Base-by-base conservation (phyloP, 2,797 vertebrate species). In the Alosa sapidissima region DNA sequence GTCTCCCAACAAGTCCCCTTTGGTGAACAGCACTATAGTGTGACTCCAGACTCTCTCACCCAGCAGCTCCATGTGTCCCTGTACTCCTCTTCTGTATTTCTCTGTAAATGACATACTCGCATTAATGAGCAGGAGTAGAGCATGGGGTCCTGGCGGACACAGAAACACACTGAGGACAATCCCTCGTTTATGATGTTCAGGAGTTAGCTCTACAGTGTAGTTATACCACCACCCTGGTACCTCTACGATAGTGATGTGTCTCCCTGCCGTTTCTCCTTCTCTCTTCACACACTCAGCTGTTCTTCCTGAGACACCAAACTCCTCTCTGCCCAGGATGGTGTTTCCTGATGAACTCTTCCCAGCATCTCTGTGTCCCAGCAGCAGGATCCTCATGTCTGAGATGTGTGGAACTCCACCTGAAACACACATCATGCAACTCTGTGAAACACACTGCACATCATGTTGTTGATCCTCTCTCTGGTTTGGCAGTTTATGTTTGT, bases 271-370 rank as follows among this genome's bases (percentile, higher is more conserved):
- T 41, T 41, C 41, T 41, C 41, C 41, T 41, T 41, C 41, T 41
- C 41, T 41, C 41, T 41, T 41, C 41, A 41, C 60, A 65, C 60
- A 28, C 7, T 9, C 60, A 65, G 60, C n/a, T 24, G 60, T 33
- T 65, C 8, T 28, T 5, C 24, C 60, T 24, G 8, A 3, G 36
- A 0, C 14, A 41, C 11, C 33, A 72, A 72, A 72, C 33, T 36
- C 68, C 68, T 72, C 3, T 41, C 68, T 72, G 68, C 33, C 68
- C 68, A 72, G 68, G 68, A 72, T 72, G 28, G 11, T 72, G 68
- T 72, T 72, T 72, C 68, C 68, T 72, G 4, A 72, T 72, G 68
- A 72, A 28, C 65, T 72, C 65, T 72, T 72, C 68, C 68, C 68
- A 72, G 33, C 68, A 28, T 2, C 2, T 72, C 33, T 72, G 68